These are phyloP conservation scores for Tiliacea aurago DNA, from an alignment of 2,888 invertebrate species.

Conservation along the genomic window DNA sequence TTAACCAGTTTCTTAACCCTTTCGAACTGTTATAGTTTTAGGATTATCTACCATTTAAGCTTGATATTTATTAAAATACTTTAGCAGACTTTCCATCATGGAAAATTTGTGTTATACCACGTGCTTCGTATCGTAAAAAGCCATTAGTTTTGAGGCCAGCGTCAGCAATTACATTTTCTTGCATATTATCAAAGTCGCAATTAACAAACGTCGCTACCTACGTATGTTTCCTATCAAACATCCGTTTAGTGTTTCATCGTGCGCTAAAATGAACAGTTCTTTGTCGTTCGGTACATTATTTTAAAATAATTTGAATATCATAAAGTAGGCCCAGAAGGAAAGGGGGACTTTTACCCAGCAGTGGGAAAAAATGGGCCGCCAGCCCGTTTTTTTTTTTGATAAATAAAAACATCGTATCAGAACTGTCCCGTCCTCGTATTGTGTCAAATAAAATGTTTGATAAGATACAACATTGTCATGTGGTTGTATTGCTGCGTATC, in stretches of 20 bases:
- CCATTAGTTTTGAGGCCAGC: constrained; percentile 72
- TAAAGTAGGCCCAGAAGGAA: background rate
- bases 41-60: constrained; percentile 21
- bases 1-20: constrained; percentile 49
- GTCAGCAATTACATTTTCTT: constrained; percentile 69
- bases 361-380: constrained; percentile 2
- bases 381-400: too few species aligned
- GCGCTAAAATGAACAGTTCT: constrained; percentile 23
- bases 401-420: constrained; percentile 20
- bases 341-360: background rate
- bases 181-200: constrained; percentile 55
- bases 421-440: constrained; percentile 60
- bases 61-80: constrained; percentile 28
- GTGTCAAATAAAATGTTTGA: constrained; percentile 68
- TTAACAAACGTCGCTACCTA: constrained; percentile 56
- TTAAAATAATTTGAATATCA: constrained; percentile 30
- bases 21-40: constrained; percentile 23
- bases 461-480: constrained; percentile 77
- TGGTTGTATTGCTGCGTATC: constrained; percentile 72
- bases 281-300: constrained; percentile 21
- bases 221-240: constrained; percentile 43
- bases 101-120: constrained; percentile 72
- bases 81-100: constrained; percentile 59
- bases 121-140: constrained; percentile 69
- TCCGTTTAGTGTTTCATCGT: constrained; percentile 48